Percentiles rank a stretch among this genome's conserved stretches.
Evolutionary conservation across 2,888 invertebrate species (phyloP).

Genomic region (Liodrosophila aerea): DNA sequence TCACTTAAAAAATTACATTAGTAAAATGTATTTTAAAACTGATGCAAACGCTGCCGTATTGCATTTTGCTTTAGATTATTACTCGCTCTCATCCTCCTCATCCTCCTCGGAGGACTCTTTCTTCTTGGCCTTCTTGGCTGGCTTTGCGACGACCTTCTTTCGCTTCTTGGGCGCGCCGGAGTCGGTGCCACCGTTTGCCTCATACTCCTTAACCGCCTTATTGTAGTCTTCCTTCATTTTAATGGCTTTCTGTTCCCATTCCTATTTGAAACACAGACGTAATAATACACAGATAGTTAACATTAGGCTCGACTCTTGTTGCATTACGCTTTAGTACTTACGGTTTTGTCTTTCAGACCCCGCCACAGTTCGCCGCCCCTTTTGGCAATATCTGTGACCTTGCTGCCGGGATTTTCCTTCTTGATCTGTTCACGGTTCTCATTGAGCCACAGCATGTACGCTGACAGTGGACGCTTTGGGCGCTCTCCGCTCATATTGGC

Average conservation of each 20-base stretch:
- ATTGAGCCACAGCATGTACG: slow-evolving; percentile 98
- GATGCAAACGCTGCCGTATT: slow-evolving; percentile 55
- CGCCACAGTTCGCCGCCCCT: slow-evolving; percentile 98
- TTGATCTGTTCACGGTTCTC: slow-evolving; percentile 94
- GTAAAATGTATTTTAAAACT: slow-evolving; percentile 82
- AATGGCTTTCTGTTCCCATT: slow-evolving; percentile 95
- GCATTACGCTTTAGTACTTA: slow-evolving; percentile 81
- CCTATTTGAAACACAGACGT: slow-evolving; percentile 85
- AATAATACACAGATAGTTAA: not conserved
- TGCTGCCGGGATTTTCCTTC: slow-evolving; percentile 93
- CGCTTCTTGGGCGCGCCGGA: slow-evolving; percentile 85
- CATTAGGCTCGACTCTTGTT: not conserved
- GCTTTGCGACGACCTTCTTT: slow-evolving; percentile 83
- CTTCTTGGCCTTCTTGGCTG: slow-evolving; percentile 84
- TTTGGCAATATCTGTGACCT: slow-evolving; percentile 96
- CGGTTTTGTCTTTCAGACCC: slow-evolving; percentile 92
- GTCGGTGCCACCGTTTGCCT: slow-evolving; percentile 88
- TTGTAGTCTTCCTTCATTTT: slow-evolving; percentile 95
- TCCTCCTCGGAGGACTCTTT: slow-evolving; percentile 87
- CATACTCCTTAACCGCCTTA: slow-evolving; percentile 94
- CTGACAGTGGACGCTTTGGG: slow-evolving; percentile 96
- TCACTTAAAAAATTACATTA: slow-evolving; percentile 81
- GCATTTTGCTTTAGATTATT: slow-evolving; percentile 73
- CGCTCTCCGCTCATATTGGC: slow-evolving; percentile 89
- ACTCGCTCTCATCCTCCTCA: slow-evolving; percentile 86